Evolutionary conservation across 2,888 invertebrate species (phyloP), one percentile per base, ranked within the genome.

Genomic region (Barypeithes pellucidus): DNA sequence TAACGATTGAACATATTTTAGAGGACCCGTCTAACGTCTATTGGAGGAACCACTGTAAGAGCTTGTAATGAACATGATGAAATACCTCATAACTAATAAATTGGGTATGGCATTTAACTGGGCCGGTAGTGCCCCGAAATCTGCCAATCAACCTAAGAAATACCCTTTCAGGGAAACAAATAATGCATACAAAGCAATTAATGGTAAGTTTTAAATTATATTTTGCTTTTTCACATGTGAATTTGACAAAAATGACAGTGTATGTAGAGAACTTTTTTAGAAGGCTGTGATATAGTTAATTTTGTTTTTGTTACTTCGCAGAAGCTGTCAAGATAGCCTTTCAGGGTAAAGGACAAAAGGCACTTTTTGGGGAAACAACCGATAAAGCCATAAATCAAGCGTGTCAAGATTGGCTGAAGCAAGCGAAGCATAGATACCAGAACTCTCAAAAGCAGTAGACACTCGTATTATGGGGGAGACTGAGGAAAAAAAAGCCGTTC

Each of bases 121-220:
- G 67, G 41, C 60, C 1, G 67, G 47, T 47, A 67, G 67, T 67
- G 67, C 60, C 14, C 67, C 67, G 16, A 67, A 67, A 67, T 60
- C 60, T 5, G 36, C 59, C 11, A 20, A 4, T 12, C 67, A 47
- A 47, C 43, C n/a, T 7, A 67, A 41, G 22, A 67, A 67, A 36
- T 45, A 59, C 18, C 14, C 67, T 2, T 67, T 67, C 33, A 67
- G 59, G 41, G 45, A 45, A n/a, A 62, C 62, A 16, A 4, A n/a
- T 29, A 29, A 29, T n/a, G n/a, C 29, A 16, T 62, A 20, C 45
- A 41, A 41, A 45, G 20, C 22, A 45, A 5, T 62, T 12, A 62
- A 62, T 62, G 62, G 62, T 62, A 45, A 62, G 39, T 39, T 33
- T 4, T 33, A 4, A 33, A 8, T 8, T 8, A 8, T 33, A 33